phyloP scores from a whole-genome alignment of 1,140 invertebrate species.

The Ceratina japonica region DNA sequence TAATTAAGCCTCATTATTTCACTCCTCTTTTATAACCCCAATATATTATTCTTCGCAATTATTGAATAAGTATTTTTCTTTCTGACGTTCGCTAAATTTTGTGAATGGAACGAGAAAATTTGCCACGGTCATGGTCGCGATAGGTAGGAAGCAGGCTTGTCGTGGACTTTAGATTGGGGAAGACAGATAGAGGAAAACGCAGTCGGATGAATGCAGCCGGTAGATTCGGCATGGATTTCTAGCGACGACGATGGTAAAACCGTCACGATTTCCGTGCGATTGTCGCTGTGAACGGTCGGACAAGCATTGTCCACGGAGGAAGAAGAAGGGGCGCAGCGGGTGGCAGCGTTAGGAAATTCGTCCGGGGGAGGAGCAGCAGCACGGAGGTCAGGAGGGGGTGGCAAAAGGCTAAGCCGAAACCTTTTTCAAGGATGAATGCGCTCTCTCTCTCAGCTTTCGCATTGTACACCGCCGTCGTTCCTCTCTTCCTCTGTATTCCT shows the following conservation, averaged over 20 bases:
- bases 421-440: constrained; percentile 52
- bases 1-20: no score
- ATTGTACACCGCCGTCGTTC: constrained; percentile 27
- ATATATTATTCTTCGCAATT: no score
- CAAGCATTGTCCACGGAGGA: constrained; percentile 66
- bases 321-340: constrained; percentile 67
- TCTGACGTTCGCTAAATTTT: no score
- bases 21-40: no score
- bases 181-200: constrained; percentile 52
- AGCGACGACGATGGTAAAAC: constrained; percentile 66
- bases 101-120: background rate
- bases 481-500: background rate
- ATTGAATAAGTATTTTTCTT: no score
- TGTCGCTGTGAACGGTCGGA: constrained; percentile 67
- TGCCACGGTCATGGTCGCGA: background rate
- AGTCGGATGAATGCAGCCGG: constrained; percentile 53
- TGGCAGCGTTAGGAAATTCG: constrained; percentile 67
- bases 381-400: constrained; percentile 44
- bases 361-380: constrained; percentile 40
- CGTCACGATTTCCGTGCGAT: constrained; percentile 72
- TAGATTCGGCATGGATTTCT: constrained; percentile 71
- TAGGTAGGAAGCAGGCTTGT: background rate
- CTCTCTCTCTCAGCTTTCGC: background rate
- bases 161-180: constrained; percentile 38
- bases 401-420: constrained; percentile 60